Base-by-base conservation (phyloP, 2,888 invertebrate species). In the Schizotus pectinicornis region DNA sequence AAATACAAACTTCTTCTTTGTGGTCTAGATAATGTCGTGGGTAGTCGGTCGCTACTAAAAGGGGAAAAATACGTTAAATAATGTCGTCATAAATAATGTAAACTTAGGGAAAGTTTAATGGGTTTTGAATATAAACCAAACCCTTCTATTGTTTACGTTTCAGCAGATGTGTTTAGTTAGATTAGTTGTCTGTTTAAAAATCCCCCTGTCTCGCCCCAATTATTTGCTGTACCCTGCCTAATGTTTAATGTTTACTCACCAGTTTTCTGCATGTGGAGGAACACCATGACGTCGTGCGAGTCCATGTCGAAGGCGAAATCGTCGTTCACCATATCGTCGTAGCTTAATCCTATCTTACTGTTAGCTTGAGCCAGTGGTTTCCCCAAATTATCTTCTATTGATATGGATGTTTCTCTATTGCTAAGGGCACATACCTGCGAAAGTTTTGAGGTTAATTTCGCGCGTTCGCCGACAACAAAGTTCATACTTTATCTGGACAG, bases 191-290 rank as follows among this genome's bases (percentile, higher is more conserved):
- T n/a, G n/a, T n/a, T n/a, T n/a, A 9, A 11, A 47, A 55, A 36
- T 35, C 12, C 37, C 33, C 12, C n/a, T 13, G 14, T 38, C 31
- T 49, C 33, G 7, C 13, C 46, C 14, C 13, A 13, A 48, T 6
- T 30, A 30, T 12, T 11, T 30, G 31, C 14, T 8, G 13, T 47
- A 14, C 22, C 8, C 22, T 9, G 7, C 34, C n/a, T 35, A 6
- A 6, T 22, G 37, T 43, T 35, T 32, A 48, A 30, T 38, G 35
- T 33, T 46, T 11, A 68, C 73, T 72, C 65, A 82, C 84, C 98
- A 49, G 98, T 99, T 83, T 99, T 99, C 81, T 99, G 99, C 79
- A 99, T 98, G 80, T 99, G 98, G 67, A 99, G 83, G 86, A 99
- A 88, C 51, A 99, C 98, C 86, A 99, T 92, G 54, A 99, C 98